Percentiles rank a stretch among this genome's conserved stretches.
Conservation (phyloP, 2,888 invertebrate genomes). For the Metallyticus violacea region DNA sequence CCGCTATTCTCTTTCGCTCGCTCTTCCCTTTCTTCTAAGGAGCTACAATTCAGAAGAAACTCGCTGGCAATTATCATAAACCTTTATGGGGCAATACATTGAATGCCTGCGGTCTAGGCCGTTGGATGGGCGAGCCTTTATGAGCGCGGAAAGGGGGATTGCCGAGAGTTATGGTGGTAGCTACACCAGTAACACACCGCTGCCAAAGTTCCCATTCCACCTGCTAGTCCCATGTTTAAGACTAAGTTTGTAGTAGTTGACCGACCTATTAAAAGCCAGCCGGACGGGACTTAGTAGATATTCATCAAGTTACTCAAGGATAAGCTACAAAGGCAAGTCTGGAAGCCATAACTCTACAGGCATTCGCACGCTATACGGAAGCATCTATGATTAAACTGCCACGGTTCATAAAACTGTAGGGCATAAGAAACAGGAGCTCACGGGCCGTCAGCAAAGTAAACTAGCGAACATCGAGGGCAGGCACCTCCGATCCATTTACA, state of each 20-base stretch:
- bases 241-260: background rate
- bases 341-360: too few species aligned
- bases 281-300: background rate
- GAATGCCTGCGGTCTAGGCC: background rate
- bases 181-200: background rate
- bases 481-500: too few species aligned
- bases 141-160: too few species aligned
- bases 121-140: background rate
- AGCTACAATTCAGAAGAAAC: background rate
- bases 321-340: too few species aligned
- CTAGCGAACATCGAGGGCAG: too few species aligned
- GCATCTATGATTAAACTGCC: too few species aligned
- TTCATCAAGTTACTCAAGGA: background rate
- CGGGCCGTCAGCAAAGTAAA: too few species aligned
- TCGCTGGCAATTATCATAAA: slow-evolving; percentile 14
- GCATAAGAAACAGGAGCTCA: too few species aligned
- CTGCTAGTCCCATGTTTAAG: background rate
- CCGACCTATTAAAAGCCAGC: too few species aligned
- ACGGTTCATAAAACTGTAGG: too few species aligned
- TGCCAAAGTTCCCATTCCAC: background rate
- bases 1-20: background rate
- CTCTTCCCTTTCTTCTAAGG: slow-evolving; percentile 4
- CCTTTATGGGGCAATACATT: slow-evolving; percentile 12
- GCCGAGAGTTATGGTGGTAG: background rate
- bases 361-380: too few species aligned